These are phyloP conservation scores for Lithobates sylvaticus DNA, from an alignment of 2,797 vertebrate genomes.

Conservation along the genomic window DNA sequence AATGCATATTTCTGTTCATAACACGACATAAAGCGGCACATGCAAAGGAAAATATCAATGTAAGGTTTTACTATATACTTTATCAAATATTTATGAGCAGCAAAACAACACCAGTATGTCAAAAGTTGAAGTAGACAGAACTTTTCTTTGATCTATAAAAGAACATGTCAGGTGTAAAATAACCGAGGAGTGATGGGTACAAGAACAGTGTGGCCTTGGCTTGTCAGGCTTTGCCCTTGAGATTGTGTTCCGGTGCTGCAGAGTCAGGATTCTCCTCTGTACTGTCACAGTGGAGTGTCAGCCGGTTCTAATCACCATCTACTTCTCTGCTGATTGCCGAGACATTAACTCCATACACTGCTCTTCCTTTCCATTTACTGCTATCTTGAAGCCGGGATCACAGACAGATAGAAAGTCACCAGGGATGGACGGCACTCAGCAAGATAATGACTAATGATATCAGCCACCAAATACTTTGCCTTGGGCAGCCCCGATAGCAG, in stretches of 20 bases:
- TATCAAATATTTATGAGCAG: conserved; percentile 1
- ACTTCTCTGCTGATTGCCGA: conserved; percentile 8
- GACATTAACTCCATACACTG: conserved; percentile 24
- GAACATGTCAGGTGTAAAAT: conserved; percentile 17
- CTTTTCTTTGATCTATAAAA: conserved; percentile 3
- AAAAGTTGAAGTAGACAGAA: not conserved
- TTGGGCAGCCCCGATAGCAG: conserved; percentile 15
- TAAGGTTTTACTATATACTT: not conserved
- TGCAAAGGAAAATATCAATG: not conserved
- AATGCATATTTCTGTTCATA: not conserved
- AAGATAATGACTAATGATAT: conserved; percentile 7
- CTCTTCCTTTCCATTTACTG: conserved; percentile 16
- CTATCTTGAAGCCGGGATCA: conserved; percentile 7
- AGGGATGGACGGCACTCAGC: not conserved
- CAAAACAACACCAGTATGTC: not conserved
- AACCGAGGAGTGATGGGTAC: not conserved
- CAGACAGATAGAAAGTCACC: conserved; percentile 4
- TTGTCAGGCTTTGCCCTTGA: conserved; percentile 12
- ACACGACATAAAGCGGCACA: not conserved
- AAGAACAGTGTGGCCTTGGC: not conserved
- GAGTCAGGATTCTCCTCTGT: conserved; percentile 4
- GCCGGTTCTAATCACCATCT: conserved; percentile 1
- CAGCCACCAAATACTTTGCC: not conserved
- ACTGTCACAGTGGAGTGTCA: conserved; percentile 13
- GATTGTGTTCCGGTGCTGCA: conserved; percentile 1